phyloP scores from a whole-genome alignment of 92 coral and sea anemone species.

The Chrysogorgia sp. region DNA sequence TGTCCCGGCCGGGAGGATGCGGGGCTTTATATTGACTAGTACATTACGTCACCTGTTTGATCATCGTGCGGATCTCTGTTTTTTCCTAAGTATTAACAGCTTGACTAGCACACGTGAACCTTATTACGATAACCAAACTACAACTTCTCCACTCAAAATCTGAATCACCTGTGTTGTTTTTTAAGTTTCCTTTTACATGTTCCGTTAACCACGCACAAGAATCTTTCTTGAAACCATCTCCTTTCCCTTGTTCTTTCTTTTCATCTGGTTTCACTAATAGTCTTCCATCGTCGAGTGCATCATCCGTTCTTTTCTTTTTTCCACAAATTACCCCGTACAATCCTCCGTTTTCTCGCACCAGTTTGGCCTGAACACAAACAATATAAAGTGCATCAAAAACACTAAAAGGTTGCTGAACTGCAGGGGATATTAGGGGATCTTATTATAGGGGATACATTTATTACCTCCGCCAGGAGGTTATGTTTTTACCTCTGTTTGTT shows the following conservation, averaged over 20 bases:
- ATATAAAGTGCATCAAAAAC: neutral
- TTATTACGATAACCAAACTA: neutral
- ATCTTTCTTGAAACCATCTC: conserved; percentile 8
- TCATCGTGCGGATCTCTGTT: neutral
- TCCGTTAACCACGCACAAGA: conserved; percentile 36
- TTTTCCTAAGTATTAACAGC: neutral
- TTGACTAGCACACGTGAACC: too few species aligned
- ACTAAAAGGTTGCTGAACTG: neutral
- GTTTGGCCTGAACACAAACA: conserved; percentile 1
- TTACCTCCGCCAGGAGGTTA: too few species aligned
- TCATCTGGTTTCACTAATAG: neutral
- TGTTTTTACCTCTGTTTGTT: too few species aligned
- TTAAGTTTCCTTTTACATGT: neutral
- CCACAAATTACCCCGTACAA: conserved; percentile 13
- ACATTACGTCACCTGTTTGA: too few species aligned
- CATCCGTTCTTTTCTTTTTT: neutral
- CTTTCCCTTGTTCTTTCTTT: conserved; percentile 13
- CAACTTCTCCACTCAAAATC: neutral
- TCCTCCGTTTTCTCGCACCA: neutral
- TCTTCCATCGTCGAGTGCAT: neutral
- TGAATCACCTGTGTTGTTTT: conserved; percentile 18
- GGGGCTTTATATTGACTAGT: too few species aligned
- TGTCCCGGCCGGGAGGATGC: too few species aligned
- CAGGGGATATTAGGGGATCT: too few species aligned
- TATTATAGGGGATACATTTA: too few species aligned